These are phyloP conservation scores for Mungos mungo DNA, from an alignment of 2,113 vertebrate species.

Conservation along the genomic window DNA sequence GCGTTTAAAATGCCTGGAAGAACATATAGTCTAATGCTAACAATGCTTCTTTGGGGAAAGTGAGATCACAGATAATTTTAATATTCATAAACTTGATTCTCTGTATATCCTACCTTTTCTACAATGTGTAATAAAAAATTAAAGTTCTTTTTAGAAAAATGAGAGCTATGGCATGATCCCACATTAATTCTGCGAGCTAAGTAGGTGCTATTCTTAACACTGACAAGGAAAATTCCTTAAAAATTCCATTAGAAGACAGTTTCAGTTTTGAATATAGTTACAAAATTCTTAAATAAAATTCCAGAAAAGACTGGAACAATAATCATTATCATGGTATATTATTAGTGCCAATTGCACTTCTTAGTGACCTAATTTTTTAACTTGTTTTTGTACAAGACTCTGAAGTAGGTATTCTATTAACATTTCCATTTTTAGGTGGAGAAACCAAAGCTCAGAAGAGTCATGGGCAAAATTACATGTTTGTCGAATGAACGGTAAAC, in stretches of 20 bases:
- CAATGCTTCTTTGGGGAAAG: not conserved
- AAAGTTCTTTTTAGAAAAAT: conserved; percentile 49
- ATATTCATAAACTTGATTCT: conserved; percentile 37
- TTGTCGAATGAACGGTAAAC: not conserved
- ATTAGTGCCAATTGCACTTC: not conserved
- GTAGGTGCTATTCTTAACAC: conserved; percentile 58
- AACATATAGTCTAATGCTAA: not conserved
- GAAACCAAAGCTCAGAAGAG: not conserved
- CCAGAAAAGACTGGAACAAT: not conserved
- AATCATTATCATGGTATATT: not conserved
- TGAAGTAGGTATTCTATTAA: not conserved
- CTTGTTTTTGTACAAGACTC: not conserved
- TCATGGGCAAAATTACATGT: not conserved
- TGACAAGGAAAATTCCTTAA: conserved; percentile 44
- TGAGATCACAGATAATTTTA: conserved; percentile 34
- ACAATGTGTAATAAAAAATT: conserved; percentile 45
- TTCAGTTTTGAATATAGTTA: conserved; percentile 10
- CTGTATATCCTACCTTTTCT: conserved; percentile 46
- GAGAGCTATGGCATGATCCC: conserved; percentile 25
- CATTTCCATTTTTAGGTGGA: not conserved
- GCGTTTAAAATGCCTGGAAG: not conserved
- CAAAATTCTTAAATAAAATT: conserved; percentile 43
- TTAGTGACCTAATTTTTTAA: not conserved
- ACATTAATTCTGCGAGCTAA: conserved; percentile 56
- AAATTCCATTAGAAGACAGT: conserved; percentile 39